Conservation (phyloP, 2,888 invertebrate genomes). For the Ernsta delagoae region DNA sequence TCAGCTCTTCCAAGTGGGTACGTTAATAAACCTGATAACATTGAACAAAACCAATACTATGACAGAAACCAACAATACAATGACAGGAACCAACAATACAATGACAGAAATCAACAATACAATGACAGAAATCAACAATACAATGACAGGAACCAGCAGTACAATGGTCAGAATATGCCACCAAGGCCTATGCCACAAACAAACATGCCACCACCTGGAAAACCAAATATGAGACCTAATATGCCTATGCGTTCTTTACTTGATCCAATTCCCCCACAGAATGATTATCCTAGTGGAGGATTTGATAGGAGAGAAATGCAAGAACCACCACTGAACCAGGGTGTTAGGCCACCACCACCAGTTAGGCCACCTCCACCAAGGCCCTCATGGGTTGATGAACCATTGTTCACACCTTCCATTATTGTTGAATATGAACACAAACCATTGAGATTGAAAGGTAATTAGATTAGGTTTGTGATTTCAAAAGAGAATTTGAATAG, state of each 20-base stretch:
- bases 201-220: conserved; percentile 15
- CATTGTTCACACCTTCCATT: conserved; percentile 81
- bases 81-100: no score
- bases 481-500: conserved; percentile 1
- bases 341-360: conserved; percentile 21
- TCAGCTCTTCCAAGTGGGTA: no score
- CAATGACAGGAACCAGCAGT: no score
- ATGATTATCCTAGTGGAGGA: conserved; percentile 46
- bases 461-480: conserved; percentile 45
- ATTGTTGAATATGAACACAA: conserved; percentile 90
- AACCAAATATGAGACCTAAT: conserved; percentile 45
- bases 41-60: conserved; percentile 53
- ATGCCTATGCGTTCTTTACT: conserved; percentile 24
- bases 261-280: conserved; percentile 44
- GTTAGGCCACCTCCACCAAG: conserved; percentile 41
- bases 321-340: conserved; percentile 38
- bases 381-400: conserved; percentile 72
- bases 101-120: no score
- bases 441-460: conserved; percentile 83
- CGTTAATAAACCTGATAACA: conserved; percentile 41
- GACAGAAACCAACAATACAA: conserved; percentile 48
- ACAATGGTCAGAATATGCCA: conserved; percentile 41
- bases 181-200: conserved; percentile 32
- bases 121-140: no score
- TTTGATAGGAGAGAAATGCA: conserved; percentile 42